Evolutionary conservation across 1,140 invertebrate genomes (phyloP), one percentile per base, ranked within the genome.

Genomic region (Anoplophora glabripennis): DNA sequence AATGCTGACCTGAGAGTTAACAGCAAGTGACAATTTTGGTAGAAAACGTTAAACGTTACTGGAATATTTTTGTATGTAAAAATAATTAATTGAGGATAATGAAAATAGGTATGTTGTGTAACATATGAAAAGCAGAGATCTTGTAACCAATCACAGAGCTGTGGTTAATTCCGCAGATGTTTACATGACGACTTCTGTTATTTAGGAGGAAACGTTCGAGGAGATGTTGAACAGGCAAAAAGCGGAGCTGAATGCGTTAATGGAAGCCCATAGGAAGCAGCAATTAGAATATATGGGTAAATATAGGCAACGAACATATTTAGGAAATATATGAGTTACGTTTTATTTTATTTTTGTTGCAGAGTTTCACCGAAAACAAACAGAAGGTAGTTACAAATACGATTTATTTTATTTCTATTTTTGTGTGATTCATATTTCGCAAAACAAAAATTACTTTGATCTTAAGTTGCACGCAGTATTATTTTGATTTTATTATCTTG

Each of bases 191-290:
- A n/a, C 11, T 44, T 51, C 7, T 53, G 21, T 53, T 59, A 28
- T 35, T 49, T 65, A 75, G 73, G 70, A 75, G 57, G 74, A 76
- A 62, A 73, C 73, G 18, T 76, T 75, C 57, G 72, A 75, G 57
- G 74, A 76, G 59, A 76, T 76, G 74, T 61, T 76, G 51, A 76
- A 75, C 61, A 62, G 74, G 53, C 74, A 76, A 57, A 75, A 76
- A 55, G 72, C 74, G 28, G 74, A 76, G 59, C 55, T 76, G 49
- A 76, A 76, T 47, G 74, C 74, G 37, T 56, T 76, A 17, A 73
- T 76, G 70, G 74, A 76, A 64, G 73, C 74, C 7, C 73, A 76
- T 46, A 54, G 73, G 14, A 75, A 74, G 62, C 74, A 76, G 58
- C 74, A 76, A 51, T 61, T 76, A 45, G 74, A 75, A 59, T 76